Base-by-base conservation (phyloP, 2,797 vertebrate species). In the Triplophysa bombifrons region DNA sequence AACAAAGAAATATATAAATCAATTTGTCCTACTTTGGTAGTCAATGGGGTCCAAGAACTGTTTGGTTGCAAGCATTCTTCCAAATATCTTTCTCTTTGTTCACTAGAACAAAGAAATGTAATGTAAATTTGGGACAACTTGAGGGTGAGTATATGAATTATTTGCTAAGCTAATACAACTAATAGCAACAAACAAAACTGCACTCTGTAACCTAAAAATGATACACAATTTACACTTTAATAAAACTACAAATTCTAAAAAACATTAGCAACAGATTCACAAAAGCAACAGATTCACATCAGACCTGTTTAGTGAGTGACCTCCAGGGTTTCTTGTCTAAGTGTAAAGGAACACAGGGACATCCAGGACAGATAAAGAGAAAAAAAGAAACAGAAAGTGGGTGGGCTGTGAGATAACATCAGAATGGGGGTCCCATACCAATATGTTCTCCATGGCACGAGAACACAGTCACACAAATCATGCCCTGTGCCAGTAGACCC, bases 291-390 rank as follows among this genome's bases (percentile, higher is more conserved):
- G 83, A 86, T 85, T 88, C 85, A 83, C 90, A 88, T 65, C 81
- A 51, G 11, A 94, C 94, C 93, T 94, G 93, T 89, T 94, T 94
- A 86, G 88, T 92, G 89, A 94, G 91, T 84, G 92, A 93, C 86
- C 88, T 90, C 93, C 94, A 94, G 71, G 92, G 87, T 86, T 88
- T 93, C 88, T 91, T 94, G 88, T 83, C 94, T 94, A 88, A 27
- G 7, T 87, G 85, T 71, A 83, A 82, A 68, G 68, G 83, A 84
- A 86, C 78, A 84, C 77, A 80, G 80, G 77, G 83, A 84, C 79
- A 85, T 22, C 50, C 1, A 64, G 48, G 20, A 84, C 83, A 66
- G 34, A 58, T 44, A 71, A 41, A 66, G 27, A 68, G 19, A 61
- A 56, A 77, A 17, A 88, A 87, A 90, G 11, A 76, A 56, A 74